Evolutionary conservation across 2,797 vertebrate genomes (phyloP).

Genomic region (Pogonophryne albipinna): DNA sequence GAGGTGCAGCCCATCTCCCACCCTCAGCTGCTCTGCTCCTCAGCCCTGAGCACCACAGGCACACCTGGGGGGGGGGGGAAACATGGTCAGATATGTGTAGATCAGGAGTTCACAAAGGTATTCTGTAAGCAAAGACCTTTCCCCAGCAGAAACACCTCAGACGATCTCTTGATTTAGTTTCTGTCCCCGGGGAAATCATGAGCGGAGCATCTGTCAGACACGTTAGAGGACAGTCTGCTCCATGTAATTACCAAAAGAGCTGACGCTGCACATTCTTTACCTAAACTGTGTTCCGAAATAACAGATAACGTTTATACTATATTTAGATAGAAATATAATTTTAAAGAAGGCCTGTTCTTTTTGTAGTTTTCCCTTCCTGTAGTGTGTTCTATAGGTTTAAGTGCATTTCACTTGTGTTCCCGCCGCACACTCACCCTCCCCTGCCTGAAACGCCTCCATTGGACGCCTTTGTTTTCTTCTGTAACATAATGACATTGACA

Average conservation of each 20-base stretch:
- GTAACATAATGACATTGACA: too few relatives aligned
- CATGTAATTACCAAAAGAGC: neutral
- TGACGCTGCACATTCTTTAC: too few relatives aligned
- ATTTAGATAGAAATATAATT: too few relatives aligned
- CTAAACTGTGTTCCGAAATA: too few relatives aligned
- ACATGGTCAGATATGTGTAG: neutral
- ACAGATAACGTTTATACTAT: too few relatives aligned
- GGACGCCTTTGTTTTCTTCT: too few relatives aligned
- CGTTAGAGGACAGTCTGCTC: neutral
- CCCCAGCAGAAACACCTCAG: neutral
- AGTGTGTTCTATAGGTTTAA: too few relatives aligned
- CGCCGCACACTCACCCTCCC: too few relatives aligned
- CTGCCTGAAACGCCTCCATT: too few relatives aligned
- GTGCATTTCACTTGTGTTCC: too few relatives aligned
- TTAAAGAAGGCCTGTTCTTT: too few relatives aligned
- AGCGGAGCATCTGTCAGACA: neutral
- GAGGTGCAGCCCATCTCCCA: conserved; percentile 99
- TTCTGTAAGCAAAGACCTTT: neutral
- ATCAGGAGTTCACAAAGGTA: neutral
- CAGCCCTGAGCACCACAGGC: conserved; percentile 78
- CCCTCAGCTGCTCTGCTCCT: conserved; percentile 87
- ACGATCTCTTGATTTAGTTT: neutral
- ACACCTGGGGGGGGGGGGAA: conserved; percentile 66
- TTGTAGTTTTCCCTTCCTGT: too few relatives aligned
- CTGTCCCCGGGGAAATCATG: conserved; percentile 21